Percentiles rank a stretch among this genome's conserved stretches.
phyloP scores from a whole-genome alignment of 2,888 invertebrate species.

The Zelleria hepariella region DNA sequence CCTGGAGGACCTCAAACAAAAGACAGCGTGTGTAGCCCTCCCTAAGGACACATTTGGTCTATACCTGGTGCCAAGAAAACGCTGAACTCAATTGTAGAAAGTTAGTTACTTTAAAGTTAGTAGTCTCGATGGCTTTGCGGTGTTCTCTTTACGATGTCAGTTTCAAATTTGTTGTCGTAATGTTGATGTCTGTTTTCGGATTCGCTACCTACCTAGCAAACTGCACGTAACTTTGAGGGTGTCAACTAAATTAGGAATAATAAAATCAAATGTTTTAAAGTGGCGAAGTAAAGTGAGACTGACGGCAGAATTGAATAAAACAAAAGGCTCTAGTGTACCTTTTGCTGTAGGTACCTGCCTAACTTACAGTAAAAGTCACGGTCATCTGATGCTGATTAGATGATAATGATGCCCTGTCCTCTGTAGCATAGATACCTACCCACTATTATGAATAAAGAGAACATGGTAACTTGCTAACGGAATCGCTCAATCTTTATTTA shows the following conservation, averaged over 20 bases:
- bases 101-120: conserved; percentile 18
- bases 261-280: too few relatives aligned
- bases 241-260: too few relatives aligned
- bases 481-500: conserved; percentile 35
- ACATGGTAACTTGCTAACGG: conserved; percentile 6
- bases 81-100: conserved; percentile 23
- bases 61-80: conserved; percentile 68
- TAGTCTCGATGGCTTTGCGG: conserved; percentile 12
- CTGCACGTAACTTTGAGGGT: too few relatives aligned
- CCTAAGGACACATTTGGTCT: conserved; percentile 80
- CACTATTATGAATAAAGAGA: background rate
- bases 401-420: too few relatives aligned
- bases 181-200: background rate
- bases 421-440: too few relatives aligned
- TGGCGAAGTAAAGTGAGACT: too few relatives aligned
- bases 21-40: conserved; percentile 80
- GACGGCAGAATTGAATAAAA: too few relatives aligned
- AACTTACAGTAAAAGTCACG: too few relatives aligned
- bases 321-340: too few relatives aligned
- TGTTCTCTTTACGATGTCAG: background rate
- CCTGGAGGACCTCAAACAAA: conserved; percentile 65
- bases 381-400: too few relatives aligned
- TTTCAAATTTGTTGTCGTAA: background rate
- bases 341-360: too few relatives aligned
- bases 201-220: too few relatives aligned